A percentile compares a stretch with the other conserved stretches of the same genome.
phyloP scores from a whole-genome alignment of 2,797 vertebrate genomes.

The Argya squamiceps region DNA sequence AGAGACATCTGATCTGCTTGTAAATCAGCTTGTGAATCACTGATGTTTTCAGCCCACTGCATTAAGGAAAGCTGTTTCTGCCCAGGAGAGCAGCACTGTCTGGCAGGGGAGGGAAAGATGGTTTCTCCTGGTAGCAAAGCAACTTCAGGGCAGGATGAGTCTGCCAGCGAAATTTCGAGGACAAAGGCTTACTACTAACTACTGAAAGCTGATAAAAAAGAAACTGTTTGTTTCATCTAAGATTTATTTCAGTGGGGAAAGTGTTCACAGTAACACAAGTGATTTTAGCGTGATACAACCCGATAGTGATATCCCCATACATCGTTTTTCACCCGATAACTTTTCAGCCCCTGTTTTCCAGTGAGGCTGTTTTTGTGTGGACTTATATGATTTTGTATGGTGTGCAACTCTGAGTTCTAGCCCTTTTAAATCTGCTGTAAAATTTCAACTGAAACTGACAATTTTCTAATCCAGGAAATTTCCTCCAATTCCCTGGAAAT shows the following conservation, averaged over 20 bases:
- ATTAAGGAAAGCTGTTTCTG: neutral
- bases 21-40: conserved; percentile 8
- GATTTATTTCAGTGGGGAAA: neutral
- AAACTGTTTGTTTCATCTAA: neutral
- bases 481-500: neutral
- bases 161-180: neutral
- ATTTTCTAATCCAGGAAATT: neutral
- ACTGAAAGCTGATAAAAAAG: neutral
- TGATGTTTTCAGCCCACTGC: neutral
- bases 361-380: neutral
- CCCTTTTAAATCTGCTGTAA: neutral
- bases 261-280: neutral
- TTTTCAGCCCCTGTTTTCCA: neutral
- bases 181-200: neutral
- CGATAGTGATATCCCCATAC: neutral
- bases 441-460: neutral
- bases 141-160: neutral
- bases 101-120: neutral
- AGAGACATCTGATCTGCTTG: conserved; percentile 16
- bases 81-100: neutral
- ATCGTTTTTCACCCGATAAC: accelerated
- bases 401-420: neutral
- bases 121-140: neutral
- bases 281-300: neutral
- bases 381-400: neutral